Evolutionary conservation across 23 tunicate species (phyloP), one percentile per base, ranked within the genome.

Genomic region (Ascidia mentula): DNA sequence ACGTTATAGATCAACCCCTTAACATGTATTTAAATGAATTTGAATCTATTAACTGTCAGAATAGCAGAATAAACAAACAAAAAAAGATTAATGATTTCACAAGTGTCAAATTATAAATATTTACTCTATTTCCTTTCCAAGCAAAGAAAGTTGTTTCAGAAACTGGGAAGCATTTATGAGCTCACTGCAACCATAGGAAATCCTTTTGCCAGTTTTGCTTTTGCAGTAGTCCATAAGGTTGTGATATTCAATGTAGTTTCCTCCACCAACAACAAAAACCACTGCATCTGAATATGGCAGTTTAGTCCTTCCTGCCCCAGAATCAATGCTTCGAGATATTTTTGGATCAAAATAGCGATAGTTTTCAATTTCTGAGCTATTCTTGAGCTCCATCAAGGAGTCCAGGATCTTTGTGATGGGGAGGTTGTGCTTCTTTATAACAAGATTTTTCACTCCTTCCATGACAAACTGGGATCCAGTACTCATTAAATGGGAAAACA

Each of bases 261-360:
- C 99, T 6, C 99, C 99, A 74, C 99, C 99, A 28, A 95, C 95
- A 1, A 95, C 86, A 83, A 95, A 95, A 40, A 95, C 96, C 40
- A 95, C 91, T 0, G 99, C 99, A 75, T 95, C 89, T 53, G 86
- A 76, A 84, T 82, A 89, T 32, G 99, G 96, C 79, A 79, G 46
- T 80, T 90, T 95, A 7, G 96, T 60, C 34, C 89, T 77, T 18
- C 87, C 85, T 28, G 89, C 79, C 6, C 77, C 75, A 39, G 83
- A 53, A 26, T 90, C 99, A 22, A 76, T 35, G 4, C 89, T 45
- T 75, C 92, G 69, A 9, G 91, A 75, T 18, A 95, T 38, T 76
- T 95, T 95, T 33, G 99, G 99, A 76, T 95, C 99, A 72, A 90
- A 90, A 82, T 95, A 95, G 8, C 89, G 83, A 76, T 90, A 95